Percentiles rank a stretch among this genome's conserved stretches.
Conservation (phyloP, 2,888 invertebrate species). For the Tubulanus polymorphus region DNA sequence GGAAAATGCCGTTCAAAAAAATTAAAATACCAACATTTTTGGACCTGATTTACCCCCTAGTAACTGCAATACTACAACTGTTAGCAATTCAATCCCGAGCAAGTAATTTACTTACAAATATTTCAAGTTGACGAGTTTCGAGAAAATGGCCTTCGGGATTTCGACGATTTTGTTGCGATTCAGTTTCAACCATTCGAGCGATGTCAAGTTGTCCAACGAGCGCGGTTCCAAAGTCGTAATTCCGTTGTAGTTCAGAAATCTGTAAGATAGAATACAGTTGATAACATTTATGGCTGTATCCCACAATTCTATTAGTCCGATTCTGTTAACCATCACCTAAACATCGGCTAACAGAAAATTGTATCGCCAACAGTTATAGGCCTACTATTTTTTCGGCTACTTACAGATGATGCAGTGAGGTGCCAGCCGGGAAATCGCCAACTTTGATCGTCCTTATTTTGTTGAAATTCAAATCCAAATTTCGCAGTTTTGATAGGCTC, state of each 20-base stretch:
- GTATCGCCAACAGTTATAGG: too few relatives aligned
- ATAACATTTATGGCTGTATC: too few relatives aligned
- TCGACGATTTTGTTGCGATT: constrained; percentile 66
- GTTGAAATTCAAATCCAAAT: constrained; percentile 54
- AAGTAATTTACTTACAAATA: constrained; percentile 62
- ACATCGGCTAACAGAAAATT: too few relatives aligned
- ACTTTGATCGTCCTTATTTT: constrained; percentile 50
- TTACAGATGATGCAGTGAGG: constrained; percentile 57
- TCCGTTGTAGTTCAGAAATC: constrained; percentile 70
- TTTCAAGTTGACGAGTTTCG: constrained; percentile 65
- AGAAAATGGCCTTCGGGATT: constrained; percentile 72
- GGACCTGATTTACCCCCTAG: too few relatives aligned
- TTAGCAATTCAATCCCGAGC: too few relatives aligned
- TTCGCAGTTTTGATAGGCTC: constrained; percentile 58
- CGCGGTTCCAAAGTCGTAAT: constrained; percentile 68
- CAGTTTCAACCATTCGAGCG: constrained; percentile 70
- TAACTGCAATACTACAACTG: too few relatives aligned
- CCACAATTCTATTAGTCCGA: too few relatives aligned
- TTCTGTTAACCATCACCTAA: too few relatives aligned
- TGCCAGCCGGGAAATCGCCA: constrained; percentile 62
- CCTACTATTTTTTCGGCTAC: constrained; percentile 28
- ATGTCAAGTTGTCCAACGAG: constrained; percentile 68
- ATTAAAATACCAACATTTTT: too few relatives aligned
- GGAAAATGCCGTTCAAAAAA: too few relatives aligned
- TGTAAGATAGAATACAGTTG: constrained; percentile 56